Evolutionary conservation across 2,797 vertebrate genomes (phyloP).

Genomic region (Propithecus perrieri): DNA sequence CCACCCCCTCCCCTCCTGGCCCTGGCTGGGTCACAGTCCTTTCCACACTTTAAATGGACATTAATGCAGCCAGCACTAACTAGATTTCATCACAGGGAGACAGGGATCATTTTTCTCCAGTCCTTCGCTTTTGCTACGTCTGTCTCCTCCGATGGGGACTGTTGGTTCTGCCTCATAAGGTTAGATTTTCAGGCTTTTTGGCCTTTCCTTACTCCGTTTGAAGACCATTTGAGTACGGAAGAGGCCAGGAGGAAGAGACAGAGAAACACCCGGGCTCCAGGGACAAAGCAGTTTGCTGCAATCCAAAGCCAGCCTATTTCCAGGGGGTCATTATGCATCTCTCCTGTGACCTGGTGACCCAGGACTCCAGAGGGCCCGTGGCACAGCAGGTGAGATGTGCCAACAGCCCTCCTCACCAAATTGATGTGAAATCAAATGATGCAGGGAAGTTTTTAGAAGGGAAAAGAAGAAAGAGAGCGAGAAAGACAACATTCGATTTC

Average conservation of each 20-base stretch:
- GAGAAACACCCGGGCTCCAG: conserved; percentile 62
- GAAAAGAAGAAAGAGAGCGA: conserved; percentile 58
- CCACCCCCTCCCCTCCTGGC: neutral
- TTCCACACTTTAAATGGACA: conserved; percentile 23
- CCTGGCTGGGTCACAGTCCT: neutral
- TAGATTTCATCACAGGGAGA: conserved; percentile 73
- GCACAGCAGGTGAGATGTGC: conserved; percentile 65
- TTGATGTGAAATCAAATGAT: conserved; percentile 81
- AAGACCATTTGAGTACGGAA: conserved; percentile 69
- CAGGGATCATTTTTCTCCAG: conserved; percentile 59
- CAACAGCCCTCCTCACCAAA: conserved; percentile 79
- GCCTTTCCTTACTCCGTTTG: conserved; percentile 59
- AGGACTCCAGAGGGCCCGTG: conserved; percentile 66
- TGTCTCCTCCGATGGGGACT: conserved; percentile 26
- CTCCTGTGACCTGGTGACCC: conserved; percentile 76
- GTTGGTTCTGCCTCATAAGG: conserved; percentile 51
- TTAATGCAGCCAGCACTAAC: conserved; percentile 58
- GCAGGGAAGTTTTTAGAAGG: conserved; percentile 15
- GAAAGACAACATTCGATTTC: conserved; percentile 50
- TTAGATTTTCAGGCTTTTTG: conserved; percentile 27
- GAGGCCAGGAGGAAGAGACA: conserved; percentile 60
- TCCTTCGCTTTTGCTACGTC: conserved; percentile 59
- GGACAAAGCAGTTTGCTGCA: conserved; percentile 76
- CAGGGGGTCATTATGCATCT: conserved; percentile 33
- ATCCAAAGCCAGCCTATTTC: conserved; percentile 69